phyloP scores from a whole-genome alignment of 1,140 invertebrate genomes.

The Notospermus geniculatus region DNA sequence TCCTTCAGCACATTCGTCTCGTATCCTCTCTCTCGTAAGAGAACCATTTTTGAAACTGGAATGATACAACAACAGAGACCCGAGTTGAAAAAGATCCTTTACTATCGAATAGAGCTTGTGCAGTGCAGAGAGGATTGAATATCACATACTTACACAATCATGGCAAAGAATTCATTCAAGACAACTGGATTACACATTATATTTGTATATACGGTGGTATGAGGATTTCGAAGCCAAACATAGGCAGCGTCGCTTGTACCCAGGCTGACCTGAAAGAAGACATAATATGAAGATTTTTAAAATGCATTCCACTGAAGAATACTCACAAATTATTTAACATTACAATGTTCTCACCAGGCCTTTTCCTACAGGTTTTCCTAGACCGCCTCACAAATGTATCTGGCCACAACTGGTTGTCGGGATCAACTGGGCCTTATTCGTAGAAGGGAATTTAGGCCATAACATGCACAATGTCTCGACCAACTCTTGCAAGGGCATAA shows the following conservation, averaged over 20 bases:
- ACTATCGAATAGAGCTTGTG: too few species aligned
- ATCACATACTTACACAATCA: slow-evolving; percentile 71
- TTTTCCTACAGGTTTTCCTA: too few species aligned
- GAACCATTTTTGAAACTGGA: slow-evolving; percentile 91
- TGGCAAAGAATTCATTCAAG: slow-evolving; percentile 74
- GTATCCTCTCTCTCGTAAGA: slow-evolving; percentile 78
- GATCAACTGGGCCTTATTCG: too few species aligned
- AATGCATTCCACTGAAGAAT: too few species aligned
- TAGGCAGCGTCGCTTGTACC: slow-evolving; percentile 92
- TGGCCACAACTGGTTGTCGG: too few species aligned
- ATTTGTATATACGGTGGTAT: slow-evolving; percentile 71
- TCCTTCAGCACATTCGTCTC: slow-evolving; percentile 70
- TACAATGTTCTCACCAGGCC: neutral
- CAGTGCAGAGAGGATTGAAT: too few species aligned
- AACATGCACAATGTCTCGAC: too few species aligned
- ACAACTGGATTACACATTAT: slow-evolving; percentile 83
- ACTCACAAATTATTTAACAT: neutral
- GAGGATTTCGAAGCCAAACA: slow-evolving; percentile 71
- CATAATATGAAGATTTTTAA: too few species aligned
- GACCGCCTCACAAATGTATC: too few species aligned
- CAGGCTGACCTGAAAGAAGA: slow-evolving; percentile 67
- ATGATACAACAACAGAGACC: slow-evolving; percentile 8
- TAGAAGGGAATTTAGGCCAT: too few species aligned
- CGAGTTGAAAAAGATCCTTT: too few species aligned
- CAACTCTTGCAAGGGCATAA: too few species aligned